These are phyloP conservation scores for Cataglyphis altisquamis DNA, from an alignment of 2,888 invertebrate genomes.

Conservation along the genomic window DNA sequence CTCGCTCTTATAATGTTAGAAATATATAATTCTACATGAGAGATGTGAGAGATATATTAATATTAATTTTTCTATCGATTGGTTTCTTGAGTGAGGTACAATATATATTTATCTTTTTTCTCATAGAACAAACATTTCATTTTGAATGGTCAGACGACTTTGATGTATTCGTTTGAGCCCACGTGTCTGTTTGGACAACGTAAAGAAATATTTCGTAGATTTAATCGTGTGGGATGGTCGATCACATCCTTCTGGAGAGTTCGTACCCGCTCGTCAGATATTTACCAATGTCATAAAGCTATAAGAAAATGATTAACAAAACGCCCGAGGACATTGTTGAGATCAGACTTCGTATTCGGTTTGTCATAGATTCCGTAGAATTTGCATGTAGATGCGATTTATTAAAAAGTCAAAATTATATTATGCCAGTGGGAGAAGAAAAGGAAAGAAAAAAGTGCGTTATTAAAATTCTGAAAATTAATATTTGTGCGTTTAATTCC, in stretches of 20 bases:
- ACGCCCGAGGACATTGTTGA: not conserved
- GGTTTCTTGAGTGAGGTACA: not conserved
- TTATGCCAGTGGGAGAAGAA: not conserved
- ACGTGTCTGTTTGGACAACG: constrained; percentile 56
- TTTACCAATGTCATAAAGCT: constrained; percentile 39
- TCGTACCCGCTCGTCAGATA: constrained; percentile 31
- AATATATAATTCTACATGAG: not conserved
- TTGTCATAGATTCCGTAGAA: not conserved
- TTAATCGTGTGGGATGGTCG: constrained; percentile 60
- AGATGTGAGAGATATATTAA: not conserved
- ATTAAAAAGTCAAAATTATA: not conserved
- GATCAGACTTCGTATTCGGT: not conserved
- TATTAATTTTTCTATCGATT: not conserved
- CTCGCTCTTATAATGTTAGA: not conserved
- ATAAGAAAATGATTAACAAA: constrained; percentile 43
- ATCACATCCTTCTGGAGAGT: constrained; percentile 53
- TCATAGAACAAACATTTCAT: not conserved
- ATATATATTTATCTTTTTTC: not conserved
- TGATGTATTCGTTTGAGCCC: constrained; percentile 49
- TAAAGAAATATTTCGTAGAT: constrained; percentile 33
- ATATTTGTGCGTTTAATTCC: not conserved
- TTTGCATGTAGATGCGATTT: constrained; percentile 3
- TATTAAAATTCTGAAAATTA: not conserved
- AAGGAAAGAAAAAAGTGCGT: not conserved
- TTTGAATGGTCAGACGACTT: constrained; percentile 21